Percentiles rank a stretch among this genome's conserved stretches.
These are phyloP conservation scores for Malurus melanocephalus DNA, from an alignment of 2,113 vertebrate species.

Conservation along the genomic window DNA sequence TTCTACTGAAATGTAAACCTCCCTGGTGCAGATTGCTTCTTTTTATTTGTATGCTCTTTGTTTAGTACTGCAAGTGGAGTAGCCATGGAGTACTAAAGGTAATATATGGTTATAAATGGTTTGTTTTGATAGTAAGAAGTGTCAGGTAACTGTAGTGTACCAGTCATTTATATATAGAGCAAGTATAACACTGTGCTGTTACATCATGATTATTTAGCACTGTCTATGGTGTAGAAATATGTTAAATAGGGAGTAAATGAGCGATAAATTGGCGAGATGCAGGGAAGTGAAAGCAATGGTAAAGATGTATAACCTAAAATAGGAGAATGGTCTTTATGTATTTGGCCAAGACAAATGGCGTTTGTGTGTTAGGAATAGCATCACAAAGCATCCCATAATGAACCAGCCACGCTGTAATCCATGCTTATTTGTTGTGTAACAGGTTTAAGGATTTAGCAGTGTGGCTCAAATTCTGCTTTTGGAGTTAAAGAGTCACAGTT, in stretches of 20 bases:
- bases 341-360: not conserved
- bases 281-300: not conserved
- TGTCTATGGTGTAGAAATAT: fast-evolving
- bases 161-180: not conserved
- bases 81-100: not conserved
- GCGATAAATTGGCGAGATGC: not conserved
- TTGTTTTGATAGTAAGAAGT: conserved; percentile 15
- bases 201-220: not conserved
- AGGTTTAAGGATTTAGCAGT: conserved; percentile 51
- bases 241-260: not conserved
- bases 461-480: not conserved
- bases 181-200: not conserved
- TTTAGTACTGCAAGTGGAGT: not conserved
- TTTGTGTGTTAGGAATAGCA: conserved; percentile 9
- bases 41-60: not conserved
- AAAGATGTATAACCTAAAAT: not conserved
- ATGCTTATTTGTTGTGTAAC: conserved; percentile 78
- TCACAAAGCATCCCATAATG: conserved; percentile 26
- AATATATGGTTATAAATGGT: not conserved
- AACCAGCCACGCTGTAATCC: conserved; percentile 66
- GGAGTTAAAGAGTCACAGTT: conserved; percentile 21
- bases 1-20: not conserved
- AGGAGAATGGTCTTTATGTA: not conserved
- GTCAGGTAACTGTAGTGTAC: not conserved
- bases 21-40: not conserved